Evolutionary conservation across 1,140 invertebrate genomes (phyloP), one percentile per base, ranked within the genome.

Genomic region (Cyphomyrmex costatus): DNA sequence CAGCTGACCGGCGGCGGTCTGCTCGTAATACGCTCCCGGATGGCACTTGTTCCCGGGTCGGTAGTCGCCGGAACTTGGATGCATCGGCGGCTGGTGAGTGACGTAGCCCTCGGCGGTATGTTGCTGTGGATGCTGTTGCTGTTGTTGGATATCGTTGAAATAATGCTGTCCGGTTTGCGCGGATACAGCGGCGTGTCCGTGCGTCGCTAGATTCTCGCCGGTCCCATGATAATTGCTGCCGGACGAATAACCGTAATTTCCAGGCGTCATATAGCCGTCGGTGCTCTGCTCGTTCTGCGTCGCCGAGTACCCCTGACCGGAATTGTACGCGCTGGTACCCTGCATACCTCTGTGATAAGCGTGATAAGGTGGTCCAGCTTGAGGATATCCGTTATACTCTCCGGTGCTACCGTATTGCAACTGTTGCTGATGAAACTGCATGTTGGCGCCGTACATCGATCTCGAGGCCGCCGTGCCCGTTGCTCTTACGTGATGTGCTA

Each of bases 11-110:
- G 93, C 89, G 63, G 93, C 91, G 36, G 93, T 91, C 66, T 94
- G 94, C 68, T 96, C 95, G 86, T 95, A 95, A 90, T 96, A 95
- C 42, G 92, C 85, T 61, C 92, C 93, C 5, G 93, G 85, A 58
- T 94, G 93, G 85, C 91, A 94, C 79, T 93, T 94, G 78, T 86
- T 92, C 5, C 88, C 89, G 12, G 86, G 85, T 77, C 93, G 90
- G 36, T 94, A 94, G 49, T 95, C 93, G 0, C 83, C 79, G 10
- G 90, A 82, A 85, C 78, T 92, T 0, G 92, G 85, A 51, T 91
- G 92, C 84, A 94, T 92, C 0, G 92, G 84, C 19, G 53, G 89
- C 36, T 94, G 93, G 87, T 94, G 93, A n/a, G 90, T 77, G 27
- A 91, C 90, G 51, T 94, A 94, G n/a, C 85, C 89, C 36, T 93